Conservation (phyloP, 1,140 invertebrate species). For the Trichogramma pretiosum region DNA sequence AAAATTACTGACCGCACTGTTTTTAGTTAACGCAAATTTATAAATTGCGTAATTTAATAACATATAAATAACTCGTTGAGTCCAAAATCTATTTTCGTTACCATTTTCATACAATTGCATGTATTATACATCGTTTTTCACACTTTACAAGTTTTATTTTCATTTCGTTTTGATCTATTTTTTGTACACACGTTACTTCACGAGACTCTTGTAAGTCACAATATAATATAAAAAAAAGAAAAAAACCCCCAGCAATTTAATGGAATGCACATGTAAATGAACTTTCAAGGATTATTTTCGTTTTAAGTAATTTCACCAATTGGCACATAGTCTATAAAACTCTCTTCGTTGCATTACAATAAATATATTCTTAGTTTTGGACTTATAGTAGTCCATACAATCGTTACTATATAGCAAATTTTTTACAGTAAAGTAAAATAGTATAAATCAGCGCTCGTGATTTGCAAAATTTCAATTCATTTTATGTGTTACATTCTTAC, state of each 20-base stretch:
- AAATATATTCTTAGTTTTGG: conserved; percentile 12
- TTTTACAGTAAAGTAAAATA: conserved; percentile 3
- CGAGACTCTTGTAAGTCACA: conserved; percentile 13
- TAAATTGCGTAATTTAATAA: too few relatives aligned
- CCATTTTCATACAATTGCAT: too few relatives aligned
- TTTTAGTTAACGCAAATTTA: too few relatives aligned
- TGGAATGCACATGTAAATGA: conserved; percentile 16
- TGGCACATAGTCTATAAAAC: conserved; percentile 25
- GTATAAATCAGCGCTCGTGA: conserved; percentile 11
- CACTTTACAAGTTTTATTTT: conserved; percentile 14
- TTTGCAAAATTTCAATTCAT: conserved; percentile 10
- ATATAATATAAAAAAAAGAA: too few relatives aligned
- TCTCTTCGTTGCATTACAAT: conserved; percentile 15
- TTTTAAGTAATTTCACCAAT: conserved; percentile 17
- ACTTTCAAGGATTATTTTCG: conserved; percentile 2
- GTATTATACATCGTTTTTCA: too few relatives aligned
- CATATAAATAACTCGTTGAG: too few relatives aligned
- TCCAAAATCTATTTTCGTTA: too few relatives aligned
- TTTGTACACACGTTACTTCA: conserved; percentile 5
- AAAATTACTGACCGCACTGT: too few relatives aligned
- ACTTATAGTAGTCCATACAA: too few relatives aligned
- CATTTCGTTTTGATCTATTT: too few relatives aligned
- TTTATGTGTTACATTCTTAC: conserved; percentile 18
- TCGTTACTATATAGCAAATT: conserved; percentile 11
- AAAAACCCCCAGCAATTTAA: too few relatives aligned